Evolutionary conservation across 1,140 invertebrate species (phyloP), one percentile per base, ranked within the genome.

Genomic region (Orius insidiosus): DNA sequence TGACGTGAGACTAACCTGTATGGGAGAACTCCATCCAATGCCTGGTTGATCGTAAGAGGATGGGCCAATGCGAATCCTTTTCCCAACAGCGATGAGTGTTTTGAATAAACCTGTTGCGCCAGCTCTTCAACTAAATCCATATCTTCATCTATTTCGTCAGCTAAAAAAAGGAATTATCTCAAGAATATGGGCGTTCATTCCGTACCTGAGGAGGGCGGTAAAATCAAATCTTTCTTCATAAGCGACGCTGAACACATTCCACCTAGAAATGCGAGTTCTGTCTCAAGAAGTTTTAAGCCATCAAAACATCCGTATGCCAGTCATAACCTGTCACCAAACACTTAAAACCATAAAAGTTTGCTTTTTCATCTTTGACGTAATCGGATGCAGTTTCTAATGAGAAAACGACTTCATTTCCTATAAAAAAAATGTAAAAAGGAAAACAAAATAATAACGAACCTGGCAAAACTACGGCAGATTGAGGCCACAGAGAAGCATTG

Each of bases 361-460:
- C 74, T 56, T 81, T 79, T 42, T 93, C 90, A 66, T 93, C 87
- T 59, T 88, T 88, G 48, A 93, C 75, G 64, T 96, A 96, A 64
- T 95, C 83, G 0, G 90, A 88, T 0, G 92, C 87, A 1, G 90
- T 95, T 66, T 96, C 90, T 57, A 97, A 58, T 0, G 88, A 93
- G 60, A 97, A 94, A 53, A 93, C 74, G 0, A 95, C 78, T 66
- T 94, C 86, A 62, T 94, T 89, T 14, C 92, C 92, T 64, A 56
- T 30, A 38, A 55, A 55, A 51, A 52, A 16, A 48, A 34, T 11
- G 32, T 7, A 33, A 7, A 7, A 33, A 7, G 6, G 32, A 33
- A 7, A 33, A 8, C n/a, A 11, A 48, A 34, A 48, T 15, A 45
- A 39, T 38, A 40, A 51, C 58, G 55, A 63, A 75, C 79, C 80